phyloP scores from a whole-genome alignment of 2,797 vertebrate genomes.

The Poeciliopsis paucimaculata region DNA sequence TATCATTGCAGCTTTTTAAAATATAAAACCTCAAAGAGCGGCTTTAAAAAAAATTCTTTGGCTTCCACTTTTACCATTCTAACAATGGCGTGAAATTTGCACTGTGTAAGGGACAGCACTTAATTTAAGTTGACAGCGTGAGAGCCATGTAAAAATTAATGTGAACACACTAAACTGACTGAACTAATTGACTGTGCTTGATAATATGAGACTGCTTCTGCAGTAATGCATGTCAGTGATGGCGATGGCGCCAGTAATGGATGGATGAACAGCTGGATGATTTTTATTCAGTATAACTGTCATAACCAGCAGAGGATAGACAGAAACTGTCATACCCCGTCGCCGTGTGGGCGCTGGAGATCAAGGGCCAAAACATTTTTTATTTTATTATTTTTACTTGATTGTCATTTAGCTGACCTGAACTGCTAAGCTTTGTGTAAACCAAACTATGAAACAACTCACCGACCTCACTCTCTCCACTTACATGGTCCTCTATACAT shows the following conservation, averaged over 20 bases:
- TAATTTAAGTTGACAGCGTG: slow-evolving; percentile 56
- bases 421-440: neutral
- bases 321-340: slow-evolving; percentile 27
- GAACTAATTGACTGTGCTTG: slow-evolving; percentile 48
- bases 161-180: slow-evolving; percentile 53
- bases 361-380: slow-evolving; percentile 4
- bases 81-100: slow-evolving; percentile 27
- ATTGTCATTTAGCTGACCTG: neutral
- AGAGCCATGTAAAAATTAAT: slow-evolving; percentile 58
- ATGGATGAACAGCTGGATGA: slow-evolving; percentile 52
- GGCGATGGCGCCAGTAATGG: slow-evolving; percentile 45
- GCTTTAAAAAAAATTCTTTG: neutral
- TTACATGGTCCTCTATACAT: too few species aligned
- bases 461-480: neutral
- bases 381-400: neutral
- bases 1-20: neutral
- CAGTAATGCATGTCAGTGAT: slow-evolving; percentile 37
- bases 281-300: slow-evolving; percentile 30
- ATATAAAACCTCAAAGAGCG: neutral
- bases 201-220: slow-evolving; percentile 46
- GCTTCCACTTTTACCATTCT: neutral
- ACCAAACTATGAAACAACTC: neutral
- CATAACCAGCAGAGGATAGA: slow-evolving; percentile 25
- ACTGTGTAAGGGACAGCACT: slow-evolving; percentile 30
- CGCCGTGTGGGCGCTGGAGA: slow-evolving; percentile 13